Conservation (phyloP, 2,888 invertebrate genomes). For the Orthosia cruda region DNA sequence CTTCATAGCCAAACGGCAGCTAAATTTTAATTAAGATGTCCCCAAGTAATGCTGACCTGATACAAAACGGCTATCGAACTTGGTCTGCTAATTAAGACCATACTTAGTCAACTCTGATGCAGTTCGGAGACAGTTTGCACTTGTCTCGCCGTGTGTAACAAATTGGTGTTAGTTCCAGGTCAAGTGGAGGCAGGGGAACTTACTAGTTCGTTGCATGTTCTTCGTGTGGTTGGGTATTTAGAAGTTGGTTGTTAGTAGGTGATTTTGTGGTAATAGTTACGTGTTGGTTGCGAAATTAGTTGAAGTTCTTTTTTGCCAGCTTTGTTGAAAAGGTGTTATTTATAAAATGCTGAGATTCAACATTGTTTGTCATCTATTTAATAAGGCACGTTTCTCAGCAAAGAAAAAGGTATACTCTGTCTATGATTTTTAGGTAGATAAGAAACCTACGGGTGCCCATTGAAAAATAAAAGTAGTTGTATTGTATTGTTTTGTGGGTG, state of each 20-base stretch:
- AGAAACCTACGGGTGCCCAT: not conserved
- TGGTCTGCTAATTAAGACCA: constrained; percentile 69
- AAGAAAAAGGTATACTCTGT: not conserved
- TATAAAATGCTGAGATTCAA: not conserved
- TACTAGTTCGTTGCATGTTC: constrained; percentile 35
- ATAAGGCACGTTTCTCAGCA: not conserved
- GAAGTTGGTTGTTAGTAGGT: constrained; percentile 1
- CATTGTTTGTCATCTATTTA: not conserved
- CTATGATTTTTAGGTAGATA: not conserved
- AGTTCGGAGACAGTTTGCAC: constrained; percentile 51
- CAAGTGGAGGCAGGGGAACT: constrained; percentile 26
- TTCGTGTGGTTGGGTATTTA: constrained; percentile 10
- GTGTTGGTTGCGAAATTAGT: not conserved
- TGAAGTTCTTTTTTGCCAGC: not conserved
- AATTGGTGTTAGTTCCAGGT: constrained; percentile 66
- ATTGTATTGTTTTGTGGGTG: not conserved
- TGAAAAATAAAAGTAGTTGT: not conserved
- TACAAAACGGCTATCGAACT: constrained; percentile 56
- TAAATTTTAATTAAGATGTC: constrained; percentile 59
- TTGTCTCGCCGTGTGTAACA: constrained; percentile 56
- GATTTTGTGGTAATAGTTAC: not conserved
- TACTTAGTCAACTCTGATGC: constrained; percentile 58
- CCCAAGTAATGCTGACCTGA: constrained; percentile 55
- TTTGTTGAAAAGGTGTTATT: not conserved
- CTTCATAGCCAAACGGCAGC: constrained; percentile 19